Base-by-base conservation (phyloP, 2,797 vertebrate species). In the Lycodopsis pacificus region DNA sequence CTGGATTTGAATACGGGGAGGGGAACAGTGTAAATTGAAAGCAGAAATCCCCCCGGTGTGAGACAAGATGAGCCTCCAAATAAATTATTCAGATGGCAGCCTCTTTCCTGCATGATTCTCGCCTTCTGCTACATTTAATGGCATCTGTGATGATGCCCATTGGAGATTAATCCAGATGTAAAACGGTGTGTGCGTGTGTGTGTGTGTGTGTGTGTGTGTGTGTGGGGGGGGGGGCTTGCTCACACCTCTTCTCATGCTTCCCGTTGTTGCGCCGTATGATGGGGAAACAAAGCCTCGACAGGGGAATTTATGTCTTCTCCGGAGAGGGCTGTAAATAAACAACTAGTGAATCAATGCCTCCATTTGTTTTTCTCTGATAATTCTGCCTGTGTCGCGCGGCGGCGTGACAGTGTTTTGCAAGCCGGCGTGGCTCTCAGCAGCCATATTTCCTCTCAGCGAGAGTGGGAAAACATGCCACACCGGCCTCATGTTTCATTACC, bases 81-180 rank as follows among this genome's bases (percentile, higher is more conserved):
- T 95, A 94, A 95, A 96, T 95, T 93, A 95, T 95, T 95, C 92
- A 95, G 90, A 93, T 92, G 88, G 92, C 89, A 87, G 90, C 89
- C 76, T 91, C 91, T 92, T 83, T 93, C 88, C 91, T 84, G 92
- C 90, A 90, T 82, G 87, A 91, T 91, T 94, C 93, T 94, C 90
- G 88, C 92, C 90, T 93, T 93, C 91, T 92, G 91, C 92, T 92
- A 91, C 80, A 66, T 94, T 93, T 95, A 94, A 95, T 94, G 91
- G 91, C 92, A 93, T 95, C 94, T 94, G 92, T 91, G 91, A 94
- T 90, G 93, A 86, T 87, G 89, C 86, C 93, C 93, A 90, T 91
- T 84, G 88, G 93, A 94, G 94, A 94, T 94, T 91, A 95, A 94
- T 95, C 93, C 94, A 92, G 93, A 92, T 94, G 94, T 91, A 92